Base-by-base conservation (phyloP, 2,888 invertebrate genomes). In the Xestoiulus laeticollis region DNA sequence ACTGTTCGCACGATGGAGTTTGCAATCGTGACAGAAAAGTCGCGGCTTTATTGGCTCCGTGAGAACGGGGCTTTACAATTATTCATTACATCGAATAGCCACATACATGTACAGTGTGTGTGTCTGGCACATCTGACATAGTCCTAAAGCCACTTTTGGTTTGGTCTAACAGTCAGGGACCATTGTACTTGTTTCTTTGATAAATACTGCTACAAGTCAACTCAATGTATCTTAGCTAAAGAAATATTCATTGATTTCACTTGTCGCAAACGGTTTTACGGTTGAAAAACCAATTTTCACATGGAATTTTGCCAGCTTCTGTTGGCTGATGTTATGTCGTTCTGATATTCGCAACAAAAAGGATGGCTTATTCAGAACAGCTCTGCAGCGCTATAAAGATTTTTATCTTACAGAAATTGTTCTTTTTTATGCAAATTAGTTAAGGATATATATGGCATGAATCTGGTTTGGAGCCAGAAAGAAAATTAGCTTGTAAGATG, bases 221-320 rank as follows among this genome's bases (percentile, higher is more conserved):
- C 26, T 0, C 26, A n/a, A 1, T n/a, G 4, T 68, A 19, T 68
- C 22, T 59, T 59, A 19, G 68, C 10, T 26, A 8, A 26, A 22
- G n/a, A 68, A 68, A 26, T 68, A 22, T 6, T 68, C 68, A 26
- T 68, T 68, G 68, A 68, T 68, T 68, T 8, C 68, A 22, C 26
- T 68, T 68, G 68, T 68, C 68, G 10, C 68, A 68, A 68, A 26
- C 68, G 68, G 22, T 26, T 26, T 22, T 68, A 19, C 6, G 68
- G 22, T 26, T 26, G 6, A 68, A n/a, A 22, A 68, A 26, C 68
- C 68, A 68, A 68, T 68, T 68, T 68, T 26, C 26, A 68, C 22
- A 68, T 68, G 68, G 68, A 68, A 68, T 10, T 68, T 68, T 26
- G 68, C 68, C 68, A 68, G 68, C 8, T 68, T 68, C 68, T 16